Conservation (phyloP, 2,797 vertebrate genomes). For the Gallinago solitaria region DNA sequence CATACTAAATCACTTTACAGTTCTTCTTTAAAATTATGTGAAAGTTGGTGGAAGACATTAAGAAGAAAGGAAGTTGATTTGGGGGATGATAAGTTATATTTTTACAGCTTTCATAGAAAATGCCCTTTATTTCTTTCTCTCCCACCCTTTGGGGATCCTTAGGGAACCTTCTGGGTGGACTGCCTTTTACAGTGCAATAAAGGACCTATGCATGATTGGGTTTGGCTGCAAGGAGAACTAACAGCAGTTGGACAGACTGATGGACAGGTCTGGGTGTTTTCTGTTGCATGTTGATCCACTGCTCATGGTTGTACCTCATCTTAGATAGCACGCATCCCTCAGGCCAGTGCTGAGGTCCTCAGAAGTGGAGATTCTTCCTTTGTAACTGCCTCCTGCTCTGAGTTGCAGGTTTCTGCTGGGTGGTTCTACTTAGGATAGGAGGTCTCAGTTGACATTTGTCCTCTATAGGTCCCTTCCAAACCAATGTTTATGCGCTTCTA, state of each 20-base stretch:
- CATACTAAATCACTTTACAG: background rate
- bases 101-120: background rate
- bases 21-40: background rate
- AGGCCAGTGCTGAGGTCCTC: background rate
- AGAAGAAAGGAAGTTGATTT: background rate
- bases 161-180: background rate
- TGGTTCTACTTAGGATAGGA: background rate
- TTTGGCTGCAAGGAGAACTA: background rate
- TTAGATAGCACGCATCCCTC: background rate
- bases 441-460: background rate
- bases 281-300: background rate
- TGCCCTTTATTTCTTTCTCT: background rate
- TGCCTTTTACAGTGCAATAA: background rate
- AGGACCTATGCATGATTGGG: too few relatives aligned
- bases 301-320: background rate
- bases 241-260: background rate
- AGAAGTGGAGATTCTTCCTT: background rate
- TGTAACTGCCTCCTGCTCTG: background rate
- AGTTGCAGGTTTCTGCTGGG: background rate
- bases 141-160: background rate
- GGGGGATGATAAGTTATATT: background rate
- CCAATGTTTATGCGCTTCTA: background rate
- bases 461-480: background rate
- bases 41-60: background rate
- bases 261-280: background rate